These are phyloP conservation scores for Sakesphorus luctuosus DNA, from an alignment of 2,113 vertebrate genomes.

Conservation along the genomic window DNA sequence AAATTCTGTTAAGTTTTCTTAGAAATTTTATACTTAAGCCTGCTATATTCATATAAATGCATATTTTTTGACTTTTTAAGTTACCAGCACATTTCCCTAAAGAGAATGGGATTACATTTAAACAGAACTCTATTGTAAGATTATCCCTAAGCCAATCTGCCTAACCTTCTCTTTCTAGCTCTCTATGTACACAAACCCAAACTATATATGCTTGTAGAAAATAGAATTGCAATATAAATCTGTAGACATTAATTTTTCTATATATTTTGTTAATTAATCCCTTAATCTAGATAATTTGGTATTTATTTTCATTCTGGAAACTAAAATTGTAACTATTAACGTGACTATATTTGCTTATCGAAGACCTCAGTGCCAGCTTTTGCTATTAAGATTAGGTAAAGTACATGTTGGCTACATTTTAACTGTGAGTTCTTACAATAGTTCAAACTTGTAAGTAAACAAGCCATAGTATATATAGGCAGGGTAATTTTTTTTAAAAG, in stretches of 20 bases:
- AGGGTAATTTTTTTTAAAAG: not conserved
- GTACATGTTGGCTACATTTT: conserved; percentile 11
- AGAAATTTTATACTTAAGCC: not conserved
- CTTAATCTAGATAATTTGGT: not conserved
- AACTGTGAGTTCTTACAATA: not conserved
- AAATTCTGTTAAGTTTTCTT: not conserved
- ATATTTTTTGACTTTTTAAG: not conserved
- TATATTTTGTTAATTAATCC: not conserved
- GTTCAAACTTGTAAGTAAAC: conserved; percentile 40
- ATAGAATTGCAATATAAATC: not conserved
- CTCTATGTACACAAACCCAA: not conserved
- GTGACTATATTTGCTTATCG: conserved; percentile 18
- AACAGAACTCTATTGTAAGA: not conserved
- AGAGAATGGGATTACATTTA: not conserved
- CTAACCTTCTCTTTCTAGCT: not conserved
- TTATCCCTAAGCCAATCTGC: not conserved
- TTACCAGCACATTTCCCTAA: not conserved
- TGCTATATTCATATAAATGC: not conserved
- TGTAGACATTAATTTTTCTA: not conserved
- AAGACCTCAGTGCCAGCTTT: conserved; percentile 27
- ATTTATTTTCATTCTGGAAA: not conserved
- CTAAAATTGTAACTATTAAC: not conserved
- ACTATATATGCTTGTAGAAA: not conserved
- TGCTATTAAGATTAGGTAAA: conserved; percentile 57
- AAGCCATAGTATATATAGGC: not conserved